These are phyloP conservation scores for Tokudaia muenninki DNA, from an alignment of 2,797 vertebrate species.

Conservation along the genomic window DNA sequence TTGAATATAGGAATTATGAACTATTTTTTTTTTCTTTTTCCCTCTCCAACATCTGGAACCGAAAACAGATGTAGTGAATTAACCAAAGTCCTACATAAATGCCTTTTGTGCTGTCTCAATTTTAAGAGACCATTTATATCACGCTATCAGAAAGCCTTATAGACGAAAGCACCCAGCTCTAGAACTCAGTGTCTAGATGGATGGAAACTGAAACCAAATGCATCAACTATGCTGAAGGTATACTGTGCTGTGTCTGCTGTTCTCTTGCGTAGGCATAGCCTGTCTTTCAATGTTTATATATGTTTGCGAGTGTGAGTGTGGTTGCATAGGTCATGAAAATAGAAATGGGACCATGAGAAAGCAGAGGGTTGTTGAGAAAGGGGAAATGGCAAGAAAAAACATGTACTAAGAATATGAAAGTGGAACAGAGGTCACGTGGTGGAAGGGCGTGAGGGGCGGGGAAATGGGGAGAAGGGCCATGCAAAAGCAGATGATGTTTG, in stretches of 20 bases:
- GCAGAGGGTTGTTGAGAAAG: not conserved
- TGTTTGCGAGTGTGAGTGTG: not conserved
- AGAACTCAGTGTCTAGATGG: constrained; percentile 17
- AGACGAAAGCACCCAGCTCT: not conserved
- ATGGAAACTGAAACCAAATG: not conserved
- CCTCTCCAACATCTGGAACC: not conserved
- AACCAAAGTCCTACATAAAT: not conserved
- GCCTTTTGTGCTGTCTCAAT: not conserved
- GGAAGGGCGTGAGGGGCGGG: not conserved
- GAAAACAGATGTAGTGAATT: constrained; percentile 31
- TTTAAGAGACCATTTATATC: not conserved
- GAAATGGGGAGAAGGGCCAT: not conserved
- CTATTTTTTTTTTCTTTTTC: constrained; percentile 35
- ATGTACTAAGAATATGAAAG: not conserved
- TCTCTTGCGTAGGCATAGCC: not conserved
- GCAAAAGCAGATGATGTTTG: not conserved
- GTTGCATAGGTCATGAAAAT: not conserved
- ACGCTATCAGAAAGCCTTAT: not conserved
- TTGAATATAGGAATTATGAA: not conserved
- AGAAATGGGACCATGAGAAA: not conserved
- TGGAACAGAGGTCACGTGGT: not conserved
- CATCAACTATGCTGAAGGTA: not conserved
- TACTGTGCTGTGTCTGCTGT: not conserved
- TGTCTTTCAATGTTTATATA: not conserved
- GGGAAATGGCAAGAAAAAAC: not conserved